These are phyloP conservation scores for Luperina testacea DNA, from an alignment of 2,888 invertebrate genomes.

Conservation along the genomic window DNA sequence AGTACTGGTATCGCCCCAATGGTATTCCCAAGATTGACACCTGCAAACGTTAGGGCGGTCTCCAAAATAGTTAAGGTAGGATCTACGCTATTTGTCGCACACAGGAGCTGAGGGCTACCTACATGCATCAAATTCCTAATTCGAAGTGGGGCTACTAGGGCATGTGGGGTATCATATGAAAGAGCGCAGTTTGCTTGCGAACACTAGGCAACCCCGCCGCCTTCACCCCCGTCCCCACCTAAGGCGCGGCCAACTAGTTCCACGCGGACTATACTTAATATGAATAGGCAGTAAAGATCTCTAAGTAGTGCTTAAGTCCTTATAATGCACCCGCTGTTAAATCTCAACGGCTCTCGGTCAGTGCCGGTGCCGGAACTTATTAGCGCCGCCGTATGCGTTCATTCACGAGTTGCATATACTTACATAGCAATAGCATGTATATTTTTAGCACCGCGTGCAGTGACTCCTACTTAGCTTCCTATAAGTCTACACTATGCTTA, in stretches of 20 bases:
- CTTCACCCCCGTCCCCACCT: too few species aligned
- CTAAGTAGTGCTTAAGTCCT: constrained; percentile 6
- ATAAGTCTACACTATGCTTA: background rate
- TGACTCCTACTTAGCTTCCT: constrained; percentile 17
- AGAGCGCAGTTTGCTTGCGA: too few species aligned
- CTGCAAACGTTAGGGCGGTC: background rate
- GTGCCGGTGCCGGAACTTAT: constrained; percentile 51
- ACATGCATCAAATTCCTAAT: background rate
- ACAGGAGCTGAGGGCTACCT: background rate
- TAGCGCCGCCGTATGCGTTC: constrained; percentile 37
- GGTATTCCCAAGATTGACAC: background rate
- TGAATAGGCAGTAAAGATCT: background rate
- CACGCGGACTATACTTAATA: background rate
- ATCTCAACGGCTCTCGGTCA: constrained; percentile 42
- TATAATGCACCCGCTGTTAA: constrained; percentile 22
- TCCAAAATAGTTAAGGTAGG: too few species aligned
- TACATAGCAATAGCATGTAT: background rate
- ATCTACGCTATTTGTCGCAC: background rate
- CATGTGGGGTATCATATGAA: too few species aligned
- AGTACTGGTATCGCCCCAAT: too few species aligned
- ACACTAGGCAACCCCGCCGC: too few species aligned
- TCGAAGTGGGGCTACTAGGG: too few species aligned
- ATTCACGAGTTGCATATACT: constrained; percentile 28
- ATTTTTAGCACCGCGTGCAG: constrained; percentile 36
- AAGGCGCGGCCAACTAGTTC: too few species aligned